These are phyloP conservation scores for Abrostola triplasia DNA, from an alignment of 2,888 invertebrate species.

Conservation along the genomic window DNA sequence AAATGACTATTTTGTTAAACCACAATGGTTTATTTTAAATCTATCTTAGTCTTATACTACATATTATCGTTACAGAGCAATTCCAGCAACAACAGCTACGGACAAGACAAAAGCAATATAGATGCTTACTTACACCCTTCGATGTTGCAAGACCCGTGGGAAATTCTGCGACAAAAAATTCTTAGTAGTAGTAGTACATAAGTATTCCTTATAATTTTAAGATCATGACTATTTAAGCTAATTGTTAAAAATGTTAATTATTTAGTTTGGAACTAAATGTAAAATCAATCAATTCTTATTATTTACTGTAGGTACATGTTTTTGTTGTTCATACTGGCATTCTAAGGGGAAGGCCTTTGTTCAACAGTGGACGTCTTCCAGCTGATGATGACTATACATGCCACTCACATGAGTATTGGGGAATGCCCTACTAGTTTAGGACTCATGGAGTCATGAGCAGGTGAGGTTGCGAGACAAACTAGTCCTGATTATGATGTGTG, in stretches of 20 bases:
- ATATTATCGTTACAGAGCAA: constrained; percentile 74
- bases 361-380: no score
- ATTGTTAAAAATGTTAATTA: constrained; percentile 6
- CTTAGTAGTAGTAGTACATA: constrained; percentile 17
- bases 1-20: not conserved
- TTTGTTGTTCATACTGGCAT: no score
- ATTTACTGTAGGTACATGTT: no score
- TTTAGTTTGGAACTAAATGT: no score
- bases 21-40: not conserved
- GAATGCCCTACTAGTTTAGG: no score
- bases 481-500: no score
- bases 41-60: not conserved
- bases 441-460: no score
- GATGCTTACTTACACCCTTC: constrained; percentile 82
- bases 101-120: constrained; percentile 68
- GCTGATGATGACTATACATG: no score
- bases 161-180: constrained; percentile 61
- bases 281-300: no score
- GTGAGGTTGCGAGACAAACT: no score
- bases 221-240: not conserved
- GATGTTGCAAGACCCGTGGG: constrained; percentile 84
- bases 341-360: no score
- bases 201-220: not conserved
- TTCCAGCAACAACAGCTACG: constrained; percentile 69
- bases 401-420: no score